A percentile compares a stretch with the other conserved stretches of the same genome.
These are phyloP conservation scores for Colletes gigas DNA, from an alignment of 1,140 invertebrate species.

Conservation along the genomic window DNA sequence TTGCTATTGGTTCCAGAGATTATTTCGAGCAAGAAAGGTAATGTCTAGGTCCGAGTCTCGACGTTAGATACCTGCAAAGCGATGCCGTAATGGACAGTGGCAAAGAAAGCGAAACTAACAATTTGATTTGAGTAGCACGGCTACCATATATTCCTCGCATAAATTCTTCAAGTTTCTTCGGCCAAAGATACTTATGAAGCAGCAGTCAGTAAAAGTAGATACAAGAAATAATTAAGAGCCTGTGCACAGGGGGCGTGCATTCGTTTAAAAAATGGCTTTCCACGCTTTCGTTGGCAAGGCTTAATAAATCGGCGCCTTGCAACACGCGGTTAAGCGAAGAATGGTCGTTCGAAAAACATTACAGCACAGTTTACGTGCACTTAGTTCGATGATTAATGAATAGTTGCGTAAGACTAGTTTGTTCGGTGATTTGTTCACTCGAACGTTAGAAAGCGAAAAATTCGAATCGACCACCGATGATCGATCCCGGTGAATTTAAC, in stretches of 20 bases:
- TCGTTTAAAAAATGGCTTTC: constrained; percentile 20
- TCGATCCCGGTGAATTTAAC: constrained; percentile 9
- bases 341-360: constrained; percentile 20
- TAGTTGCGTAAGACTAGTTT: neutral
- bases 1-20: no score
- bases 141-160: neutral
- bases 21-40: neutral
- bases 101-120: constrained; percentile 1
- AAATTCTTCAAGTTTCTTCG: neutral
- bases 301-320: neutral
- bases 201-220: constrained; percentile 1
- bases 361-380: constrained; percentile 2
- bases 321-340: neutral
- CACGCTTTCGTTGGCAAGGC: constrained; percentile 7
- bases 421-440: neutral
- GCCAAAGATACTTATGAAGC: no score
- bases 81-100: neutral
- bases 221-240: constrained; percentile 16
- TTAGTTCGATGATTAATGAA: constrained; percentile 27
- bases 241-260: constrained; percentile 1
- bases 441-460: neutral
- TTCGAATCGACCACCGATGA: constrained; percentile 1
- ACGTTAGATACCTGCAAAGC: neutral
- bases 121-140: no score
- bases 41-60: neutral